Base-by-base conservation (phyloP, 2,888 invertebrate genomes). In the Pasiphila rectangulata region DNA sequence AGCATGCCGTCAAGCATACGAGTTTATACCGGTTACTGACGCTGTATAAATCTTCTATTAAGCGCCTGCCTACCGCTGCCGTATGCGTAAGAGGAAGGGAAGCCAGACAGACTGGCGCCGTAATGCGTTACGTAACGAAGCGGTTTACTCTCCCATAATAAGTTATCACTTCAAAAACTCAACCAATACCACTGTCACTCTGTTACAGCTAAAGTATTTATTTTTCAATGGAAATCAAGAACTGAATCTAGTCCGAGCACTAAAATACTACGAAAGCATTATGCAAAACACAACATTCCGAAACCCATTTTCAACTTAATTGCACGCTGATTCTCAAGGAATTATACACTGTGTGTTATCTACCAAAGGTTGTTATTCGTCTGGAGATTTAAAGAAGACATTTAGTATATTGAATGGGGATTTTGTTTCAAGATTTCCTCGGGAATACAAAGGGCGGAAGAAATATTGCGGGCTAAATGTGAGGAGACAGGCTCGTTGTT, bases 401-500 rank as follows among this genome's bases (percentile, higher is more conserved):
- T 56, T 62, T 60, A 52, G 43, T 59, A 59, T 61, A 62, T 63
- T 57, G 61, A 60, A 63, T 56, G 46, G 61, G 61, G 63, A 68
- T 69, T 70, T 61, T 61, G 64, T 64, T 69, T 61, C 61, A 61
- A 71, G 69, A 71, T 67, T 70, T 68, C 57, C 61, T 66, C 63
- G 54, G 63, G 37, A 19, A 50, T 56, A 64, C 72, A 73, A 67
- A 69, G 68, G 67, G 62, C 59, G 56, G 46, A 61, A 69, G 75
- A 75, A 71, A 75, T 72, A 75, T 75, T 75, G 72, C 69, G 54
- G 44, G 59, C 63, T 66, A 68, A 72, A 75, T 72, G 67, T 64
- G 64, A 69, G 57, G 55, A 63, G 74, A 74, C 73, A 71, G 67
- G 50, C 54, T 57, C 57, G 66, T 63, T 71, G 66, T 69, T 69